These are phyloP conservation scores for Epsilonema sp. DNA, from an alignment of 2,888 invertebrate genomes.

Conservation along the genomic window DNA sequence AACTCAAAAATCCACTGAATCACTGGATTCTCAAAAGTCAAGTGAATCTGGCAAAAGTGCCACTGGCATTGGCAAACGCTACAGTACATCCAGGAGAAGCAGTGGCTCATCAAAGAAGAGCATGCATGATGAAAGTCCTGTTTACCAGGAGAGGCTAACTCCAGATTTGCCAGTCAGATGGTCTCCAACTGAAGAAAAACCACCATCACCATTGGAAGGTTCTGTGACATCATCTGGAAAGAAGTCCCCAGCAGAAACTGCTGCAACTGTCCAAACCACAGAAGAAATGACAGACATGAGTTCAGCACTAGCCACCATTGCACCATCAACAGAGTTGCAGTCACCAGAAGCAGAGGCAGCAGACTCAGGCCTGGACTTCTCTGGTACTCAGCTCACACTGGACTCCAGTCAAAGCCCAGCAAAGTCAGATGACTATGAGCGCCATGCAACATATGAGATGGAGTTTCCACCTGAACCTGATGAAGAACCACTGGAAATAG, in stretches of 20 bases:
- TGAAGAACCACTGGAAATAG: slow-evolving; percentile 2
- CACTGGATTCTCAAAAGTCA: slow-evolving; percentile 7
- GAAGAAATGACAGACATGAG: neutral
- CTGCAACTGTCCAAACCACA: neutral
- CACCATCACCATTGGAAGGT: neutral
- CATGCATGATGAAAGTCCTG: slow-evolving; percentile 7
- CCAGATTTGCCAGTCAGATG: slow-evolving; percentile 8
- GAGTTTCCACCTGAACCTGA: neutral
- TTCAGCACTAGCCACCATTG: no score
- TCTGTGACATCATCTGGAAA: neutral
- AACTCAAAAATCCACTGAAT: neutral
- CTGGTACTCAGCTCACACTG: neutral
- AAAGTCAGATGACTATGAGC: neutral
- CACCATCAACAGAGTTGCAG: neutral
- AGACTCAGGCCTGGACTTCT: neutral
- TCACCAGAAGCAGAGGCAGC: neutral
- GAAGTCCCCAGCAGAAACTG: neutral
- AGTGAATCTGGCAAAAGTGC: slow-evolving; percentile 1
- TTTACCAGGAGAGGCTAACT: slow-evolving; percentile 8
- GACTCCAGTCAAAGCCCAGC: neutral
- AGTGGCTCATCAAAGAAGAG: slow-evolving; percentile 6
- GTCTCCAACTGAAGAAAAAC: slow-evolving; percentile 4
- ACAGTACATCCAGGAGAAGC: slow-evolving; percentile 7
- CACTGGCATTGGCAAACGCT: slow-evolving; percentile 6
- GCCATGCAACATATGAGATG: neutral